These are phyloP conservation scores for Barnardius zonarius DNA, from an alignment of 2,113 vertebrate genomes.

Conservation along the genomic window DNA sequence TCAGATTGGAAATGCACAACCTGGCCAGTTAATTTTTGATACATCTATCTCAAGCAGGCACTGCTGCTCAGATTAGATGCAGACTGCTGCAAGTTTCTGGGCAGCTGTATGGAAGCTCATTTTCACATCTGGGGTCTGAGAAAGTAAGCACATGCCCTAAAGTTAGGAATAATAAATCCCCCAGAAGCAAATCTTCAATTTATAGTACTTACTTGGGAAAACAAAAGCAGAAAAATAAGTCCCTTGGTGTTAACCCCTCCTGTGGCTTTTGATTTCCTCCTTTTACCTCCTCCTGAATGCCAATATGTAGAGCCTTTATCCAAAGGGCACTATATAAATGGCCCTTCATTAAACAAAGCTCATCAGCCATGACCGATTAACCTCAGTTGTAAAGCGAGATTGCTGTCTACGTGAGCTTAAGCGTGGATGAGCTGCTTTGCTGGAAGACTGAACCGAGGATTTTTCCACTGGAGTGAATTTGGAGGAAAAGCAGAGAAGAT, in stretches of 20 bases:
- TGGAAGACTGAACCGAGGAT: background rate
- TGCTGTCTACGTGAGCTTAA: background rate
- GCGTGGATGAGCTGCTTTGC: slow-evolving; percentile 19
- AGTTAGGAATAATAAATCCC: background rate
- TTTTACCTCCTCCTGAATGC: background rate
- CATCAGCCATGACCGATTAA: slow-evolving; percentile 60
- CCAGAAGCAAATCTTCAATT: background rate
- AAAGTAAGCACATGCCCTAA: background rate
- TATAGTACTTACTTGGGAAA: background rate
- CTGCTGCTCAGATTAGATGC: background rate
- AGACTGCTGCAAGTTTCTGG: background rate
- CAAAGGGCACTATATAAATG: slow-evolving; percentile 22
- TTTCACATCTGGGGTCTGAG: background rate
- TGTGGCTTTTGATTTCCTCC: background rate
- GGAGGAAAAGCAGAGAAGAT: background rate
- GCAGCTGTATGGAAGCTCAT: background rate
- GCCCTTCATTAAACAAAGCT: slow-evolving; percentile 56
- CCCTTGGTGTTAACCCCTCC: background rate
- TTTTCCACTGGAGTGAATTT: background rate
- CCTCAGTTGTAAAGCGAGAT: slow-evolving; percentile 47
- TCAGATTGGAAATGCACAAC: background rate
- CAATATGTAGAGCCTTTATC: background rate
- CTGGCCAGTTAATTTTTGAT: background rate
- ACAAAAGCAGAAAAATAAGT: background rate
- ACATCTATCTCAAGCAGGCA: fast-evolving